These are phyloP conservation scores for Pterocles orientalis DNA, from an alignment of 2,113 vertebrate species.

Conservation along the genomic window DNA sequence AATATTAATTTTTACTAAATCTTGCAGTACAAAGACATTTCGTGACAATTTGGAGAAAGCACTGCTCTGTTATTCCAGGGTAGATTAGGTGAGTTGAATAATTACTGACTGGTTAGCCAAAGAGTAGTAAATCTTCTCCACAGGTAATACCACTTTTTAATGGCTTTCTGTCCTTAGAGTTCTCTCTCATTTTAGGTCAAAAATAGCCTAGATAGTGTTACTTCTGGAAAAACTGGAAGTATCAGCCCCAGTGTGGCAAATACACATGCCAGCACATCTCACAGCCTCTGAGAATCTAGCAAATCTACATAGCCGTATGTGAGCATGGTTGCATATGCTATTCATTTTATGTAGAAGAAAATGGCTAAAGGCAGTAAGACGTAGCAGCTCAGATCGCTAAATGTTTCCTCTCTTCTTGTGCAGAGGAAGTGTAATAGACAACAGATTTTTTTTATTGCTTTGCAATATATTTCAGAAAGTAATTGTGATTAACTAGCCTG, in stretches of 20 bases:
- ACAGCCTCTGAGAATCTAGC: background rate
- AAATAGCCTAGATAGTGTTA: background rate
- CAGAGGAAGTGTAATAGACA: background rate
- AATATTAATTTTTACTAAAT: background rate
- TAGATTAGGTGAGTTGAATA: background rate
- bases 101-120: background rate
- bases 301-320: background rate
- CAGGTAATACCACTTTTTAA: background rate
- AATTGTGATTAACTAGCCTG: background rate
- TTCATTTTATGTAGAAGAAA: background rate
- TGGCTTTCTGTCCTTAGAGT: background rate
- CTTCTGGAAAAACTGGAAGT: background rate
- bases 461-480: background rate
- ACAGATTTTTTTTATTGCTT: background rate
- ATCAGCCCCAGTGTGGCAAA: background rate
- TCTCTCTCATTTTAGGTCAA: background rate
- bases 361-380: background rate
- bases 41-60: background rate
- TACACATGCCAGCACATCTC: background rate
- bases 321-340: background rate
- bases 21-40: background rate
- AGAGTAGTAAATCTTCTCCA: background rate
- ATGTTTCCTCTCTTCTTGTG: background rate
- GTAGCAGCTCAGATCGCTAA: fast-evolving
- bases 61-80: background rate